phyloP scores from a whole-genome alignment of 2,113 vertebrate species.

The Saccopteryx leptura region DNA sequence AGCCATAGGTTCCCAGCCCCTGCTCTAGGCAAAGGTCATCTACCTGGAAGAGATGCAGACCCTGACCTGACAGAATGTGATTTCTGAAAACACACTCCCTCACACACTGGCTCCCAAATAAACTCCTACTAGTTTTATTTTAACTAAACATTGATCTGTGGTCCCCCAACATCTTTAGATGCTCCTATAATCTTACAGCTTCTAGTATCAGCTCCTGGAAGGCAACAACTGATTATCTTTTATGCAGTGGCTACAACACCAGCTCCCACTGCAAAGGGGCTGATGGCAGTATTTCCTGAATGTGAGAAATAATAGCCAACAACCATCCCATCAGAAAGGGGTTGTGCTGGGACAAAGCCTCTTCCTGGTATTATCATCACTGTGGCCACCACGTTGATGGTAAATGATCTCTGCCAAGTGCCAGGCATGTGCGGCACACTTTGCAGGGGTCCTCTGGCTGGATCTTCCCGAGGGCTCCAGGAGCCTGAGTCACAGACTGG shows the following conservation, averaged over 20 bases:
- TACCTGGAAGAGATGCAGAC: neutral
- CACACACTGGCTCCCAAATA: neutral
- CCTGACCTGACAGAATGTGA: neutral
- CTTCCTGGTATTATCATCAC: neutral
- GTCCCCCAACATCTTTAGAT: neutral
- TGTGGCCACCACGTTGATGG: rapidly evolving
- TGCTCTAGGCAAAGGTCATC: neutral
- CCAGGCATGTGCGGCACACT: rapidly evolving
- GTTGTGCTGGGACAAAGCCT: too few species aligned
- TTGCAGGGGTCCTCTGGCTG: neutral
- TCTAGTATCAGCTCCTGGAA: neutral
- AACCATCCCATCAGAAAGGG: neutral
- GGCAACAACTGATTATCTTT: neutral
- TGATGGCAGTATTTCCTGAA: neutral
- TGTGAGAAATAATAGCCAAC: neutral
- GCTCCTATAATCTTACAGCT: neutral
- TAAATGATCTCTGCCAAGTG: neutral
- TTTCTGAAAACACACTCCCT: neutral
- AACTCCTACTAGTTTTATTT: neutral
- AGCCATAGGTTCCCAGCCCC: too few species aligned
- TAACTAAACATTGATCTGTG: neutral
- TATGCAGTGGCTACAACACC: neutral
- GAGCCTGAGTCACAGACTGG: neutral
- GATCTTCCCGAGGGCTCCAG: neutral
- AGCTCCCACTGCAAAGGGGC: neutral